A percentile compares a stretch with the other conserved stretches of the same genome.
phyloP scores from a whole-genome alignment of 2,888 invertebrate genomes.

The Tetragonula carbonaria region DNA sequence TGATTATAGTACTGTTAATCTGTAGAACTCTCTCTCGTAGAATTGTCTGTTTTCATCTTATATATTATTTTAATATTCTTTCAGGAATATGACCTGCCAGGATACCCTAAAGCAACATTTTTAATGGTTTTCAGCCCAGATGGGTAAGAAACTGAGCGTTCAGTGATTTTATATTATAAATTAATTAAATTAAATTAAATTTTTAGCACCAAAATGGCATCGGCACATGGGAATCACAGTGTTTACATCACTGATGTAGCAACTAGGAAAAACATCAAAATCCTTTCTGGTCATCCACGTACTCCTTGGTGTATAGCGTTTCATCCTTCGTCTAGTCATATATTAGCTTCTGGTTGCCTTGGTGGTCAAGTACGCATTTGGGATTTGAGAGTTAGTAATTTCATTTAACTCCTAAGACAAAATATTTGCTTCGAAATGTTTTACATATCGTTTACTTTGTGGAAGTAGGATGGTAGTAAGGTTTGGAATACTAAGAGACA shows the following conservation, averaged over 20 bases:
- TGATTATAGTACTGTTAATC: conserved; percentile 78
- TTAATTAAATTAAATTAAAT: not conserved
- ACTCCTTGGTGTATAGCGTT: conserved; percentile 97
- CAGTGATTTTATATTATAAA: not conserved
- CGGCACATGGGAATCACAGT: conserved; percentile 95
- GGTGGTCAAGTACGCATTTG: conserved; percentile 96
- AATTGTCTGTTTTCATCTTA: not conserved
- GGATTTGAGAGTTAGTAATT: conserved; percentile 89
- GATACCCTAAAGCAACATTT: conserved; percentile 92
- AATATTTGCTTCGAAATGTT: not conserved
- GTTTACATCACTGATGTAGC: conserved; percentile 93
- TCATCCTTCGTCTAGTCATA: conserved; percentile 92
- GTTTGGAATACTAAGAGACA: conserved; percentile 91
- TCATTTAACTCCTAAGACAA: not conserved
- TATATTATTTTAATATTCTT: conserved; percentile 73
- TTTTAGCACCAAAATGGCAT: conserved; percentile 91
- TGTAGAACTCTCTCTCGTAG: not conserved
- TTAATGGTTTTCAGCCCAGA: conserved; percentile 95
- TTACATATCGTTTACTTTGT: not conserved
- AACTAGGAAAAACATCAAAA: conserved; percentile 91
- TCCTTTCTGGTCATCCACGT: conserved; percentile 92
- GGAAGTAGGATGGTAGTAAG: conserved; percentile 91
- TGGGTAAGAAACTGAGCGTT: conserved; percentile 86
- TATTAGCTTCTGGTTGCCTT: conserved; percentile 94
- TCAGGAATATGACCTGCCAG: conserved; percentile 90